Evolutionary conservation across 2,797 vertebrate genomes (phyloP).

Genomic region (Alcedo quadribrachys): DNA sequence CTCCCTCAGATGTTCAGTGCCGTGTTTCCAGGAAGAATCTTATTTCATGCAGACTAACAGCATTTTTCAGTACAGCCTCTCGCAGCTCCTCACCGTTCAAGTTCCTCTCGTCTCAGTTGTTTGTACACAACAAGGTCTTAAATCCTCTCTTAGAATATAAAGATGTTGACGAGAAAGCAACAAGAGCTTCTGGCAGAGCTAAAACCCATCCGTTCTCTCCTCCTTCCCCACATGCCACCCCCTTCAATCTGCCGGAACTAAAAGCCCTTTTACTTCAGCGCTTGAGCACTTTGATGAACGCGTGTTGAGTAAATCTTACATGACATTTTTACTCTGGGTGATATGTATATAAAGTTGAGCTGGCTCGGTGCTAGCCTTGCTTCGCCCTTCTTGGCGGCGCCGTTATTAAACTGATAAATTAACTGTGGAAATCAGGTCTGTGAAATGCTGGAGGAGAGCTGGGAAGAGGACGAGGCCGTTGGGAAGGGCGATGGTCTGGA

Average conservation of each 20-base stretch:
- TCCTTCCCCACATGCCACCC: constrained; percentile 39
- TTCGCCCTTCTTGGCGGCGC: not conserved
- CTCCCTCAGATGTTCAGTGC: constrained; percentile 38
- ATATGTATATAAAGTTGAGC: not conserved
- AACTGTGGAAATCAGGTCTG: not conserved
- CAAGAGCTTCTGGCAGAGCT: constrained; percentile 51
- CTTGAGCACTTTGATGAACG: constrained; percentile 26
- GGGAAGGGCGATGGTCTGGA: not conserved
- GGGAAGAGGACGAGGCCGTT: rapidly evolving
- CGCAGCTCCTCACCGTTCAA: constrained; percentile 22
- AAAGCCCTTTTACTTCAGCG: constrained; percentile 51
- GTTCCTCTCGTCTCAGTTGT: constrained; percentile 17
- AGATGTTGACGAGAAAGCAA: constrained; percentile 50
- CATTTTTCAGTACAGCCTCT: constrained; percentile 41
- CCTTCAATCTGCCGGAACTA: constrained; percentile 51
- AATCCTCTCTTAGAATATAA: constrained; percentile 48
- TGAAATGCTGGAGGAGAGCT: rapidly evolving
- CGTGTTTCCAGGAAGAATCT: constrained; percentile 65
- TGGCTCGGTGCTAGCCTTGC: not conserved
- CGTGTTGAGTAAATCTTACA: constrained; percentile 37
- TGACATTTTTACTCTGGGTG: constrained; percentile 44
- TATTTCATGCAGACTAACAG: constrained; percentile 63
- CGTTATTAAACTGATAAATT: not conserved
- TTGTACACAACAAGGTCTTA: constrained; percentile 54
- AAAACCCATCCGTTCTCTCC: constrained; percentile 30